Percentiles rank a stretch among this genome's conserved stretches.
phyloP scores from a whole-genome alignment of 2,113 vertebrate species.

The Oncorhynchus gorbuscha region DNA sequence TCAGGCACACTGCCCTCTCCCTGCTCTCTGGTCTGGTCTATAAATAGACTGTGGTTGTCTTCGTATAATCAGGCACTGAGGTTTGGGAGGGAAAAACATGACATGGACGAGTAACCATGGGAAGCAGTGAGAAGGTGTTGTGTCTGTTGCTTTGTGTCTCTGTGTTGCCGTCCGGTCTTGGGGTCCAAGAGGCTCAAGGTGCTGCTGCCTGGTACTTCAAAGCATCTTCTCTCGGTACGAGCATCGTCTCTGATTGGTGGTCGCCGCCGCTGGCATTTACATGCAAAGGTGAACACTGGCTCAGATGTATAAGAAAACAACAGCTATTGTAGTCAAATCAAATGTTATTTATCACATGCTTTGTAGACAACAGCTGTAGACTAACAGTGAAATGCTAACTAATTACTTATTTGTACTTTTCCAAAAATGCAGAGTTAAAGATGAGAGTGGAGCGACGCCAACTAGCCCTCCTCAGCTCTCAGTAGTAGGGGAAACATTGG shows the following conservation, averaged over 20 bases:
- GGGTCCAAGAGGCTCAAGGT: background rate
- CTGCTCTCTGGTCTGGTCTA: slow-evolving; percentile 65
- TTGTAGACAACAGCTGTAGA: no score
- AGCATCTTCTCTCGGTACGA: no score
- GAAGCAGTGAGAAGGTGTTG: slow-evolving; percentile 74
- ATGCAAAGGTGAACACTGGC: background rate
- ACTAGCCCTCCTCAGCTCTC: background rate
- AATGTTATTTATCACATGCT: no score
- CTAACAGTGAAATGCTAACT: no score
- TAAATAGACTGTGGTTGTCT: slow-evolving; percentile 92
- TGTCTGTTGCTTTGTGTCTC: slow-evolving; percentile 45
- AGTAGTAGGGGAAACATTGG: background rate
- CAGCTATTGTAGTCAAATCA: background rate
- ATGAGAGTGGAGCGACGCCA: background rate
- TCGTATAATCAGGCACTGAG: slow-evolving; percentile 86
- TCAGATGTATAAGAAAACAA: background rate
- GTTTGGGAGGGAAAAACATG: slow-evolving; percentile 67
- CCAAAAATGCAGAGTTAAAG: no score
- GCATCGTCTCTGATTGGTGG: background rate
- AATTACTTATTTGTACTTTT: no score
- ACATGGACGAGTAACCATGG: slow-evolving; percentile 92
- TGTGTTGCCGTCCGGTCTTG: background rate
- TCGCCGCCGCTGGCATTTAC: background rate
- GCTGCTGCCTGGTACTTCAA: background rate
- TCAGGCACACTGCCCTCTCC: slow-evolving; percentile 93